phyloP scores from a whole-genome alignment of 2,888 invertebrate species.

The Atherix ibis region DNA sequence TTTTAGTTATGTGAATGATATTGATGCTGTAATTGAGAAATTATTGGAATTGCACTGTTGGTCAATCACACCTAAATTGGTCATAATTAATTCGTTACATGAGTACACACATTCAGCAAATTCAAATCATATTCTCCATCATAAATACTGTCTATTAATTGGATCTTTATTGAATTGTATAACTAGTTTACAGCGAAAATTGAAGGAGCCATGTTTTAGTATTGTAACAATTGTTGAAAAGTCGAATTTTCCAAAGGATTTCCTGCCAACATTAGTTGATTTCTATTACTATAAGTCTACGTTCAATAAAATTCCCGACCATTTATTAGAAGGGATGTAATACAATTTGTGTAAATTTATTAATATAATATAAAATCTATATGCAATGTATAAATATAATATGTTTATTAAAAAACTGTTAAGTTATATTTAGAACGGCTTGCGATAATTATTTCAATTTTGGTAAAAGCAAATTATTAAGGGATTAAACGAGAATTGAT shows the following conservation, averaged over 20 bases:
- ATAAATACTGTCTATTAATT: constrained; percentile 8
- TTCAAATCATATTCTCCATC: not conserved
- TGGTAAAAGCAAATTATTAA: no score
- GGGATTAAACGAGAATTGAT: no score
- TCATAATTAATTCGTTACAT: constrained; percentile 9
- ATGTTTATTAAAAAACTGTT: no score
- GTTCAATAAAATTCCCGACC: no score
- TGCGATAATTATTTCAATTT: no score
- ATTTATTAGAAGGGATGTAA: no score
- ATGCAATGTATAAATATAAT: no score
- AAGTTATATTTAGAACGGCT: no score
- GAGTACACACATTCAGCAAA: constrained; percentile 7
- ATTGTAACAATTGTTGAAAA: not conserved
- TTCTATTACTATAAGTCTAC: constrained; percentile 13
- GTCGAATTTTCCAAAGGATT: constrained; percentile 4
- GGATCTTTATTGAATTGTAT: constrained; percentile 12
- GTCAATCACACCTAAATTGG: constrained; percentile 10
- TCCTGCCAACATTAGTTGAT: constrained; percentile 10
- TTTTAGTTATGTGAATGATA: constrained; percentile 10
- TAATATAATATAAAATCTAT: no score
- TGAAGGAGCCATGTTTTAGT: not conserved
- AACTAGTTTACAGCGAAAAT: constrained; percentile 6
- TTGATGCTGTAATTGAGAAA: constrained; percentile 8
- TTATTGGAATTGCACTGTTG: constrained; percentile 13
- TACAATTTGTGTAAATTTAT: no score